Conservation (phyloP, 2,113 vertebrate species). For the Myxocyprinus asiaticus region DNA sequence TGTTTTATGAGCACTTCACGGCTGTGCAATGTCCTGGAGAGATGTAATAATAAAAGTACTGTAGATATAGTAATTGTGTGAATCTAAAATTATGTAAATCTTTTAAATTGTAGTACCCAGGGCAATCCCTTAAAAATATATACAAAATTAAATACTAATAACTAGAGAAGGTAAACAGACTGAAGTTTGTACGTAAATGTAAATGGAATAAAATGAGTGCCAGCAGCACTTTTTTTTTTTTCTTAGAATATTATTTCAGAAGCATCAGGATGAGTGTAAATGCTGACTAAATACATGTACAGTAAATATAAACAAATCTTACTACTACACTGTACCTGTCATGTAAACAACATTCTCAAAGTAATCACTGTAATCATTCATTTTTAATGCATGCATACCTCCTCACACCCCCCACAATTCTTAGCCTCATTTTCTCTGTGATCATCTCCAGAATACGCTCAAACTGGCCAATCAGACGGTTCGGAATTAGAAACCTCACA, state of each 20-base stretch:
- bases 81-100: background rate
- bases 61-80: no score
- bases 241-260: no score
- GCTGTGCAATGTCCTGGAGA: background rate
- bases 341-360: background rate
- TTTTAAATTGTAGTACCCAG: background rate
- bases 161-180: background rate
- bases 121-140: background rate
- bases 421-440: conserved; percentile 89
- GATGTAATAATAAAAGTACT: background rate
- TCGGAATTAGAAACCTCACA: conserved; percentile 86
- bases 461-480: conserved; percentile 85
- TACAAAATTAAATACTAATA: background rate
- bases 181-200: background rate
- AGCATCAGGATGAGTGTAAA: no score
- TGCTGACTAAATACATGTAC: background rate
- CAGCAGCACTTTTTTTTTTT: background rate
- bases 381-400: conserved; percentile 72
- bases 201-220: background rate
- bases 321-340: no score
- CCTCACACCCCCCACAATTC: conserved; percentile 86
- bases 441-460: conserved; percentile 89
- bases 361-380: background rate
- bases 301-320: no score
- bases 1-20: background rate